A percentile compares a stretch with the other conserved stretches of the same genome.
Evolutionary conservation across 2,113 vertebrate species (phyloP).

Genomic region (Athene cunicularia): DNA sequence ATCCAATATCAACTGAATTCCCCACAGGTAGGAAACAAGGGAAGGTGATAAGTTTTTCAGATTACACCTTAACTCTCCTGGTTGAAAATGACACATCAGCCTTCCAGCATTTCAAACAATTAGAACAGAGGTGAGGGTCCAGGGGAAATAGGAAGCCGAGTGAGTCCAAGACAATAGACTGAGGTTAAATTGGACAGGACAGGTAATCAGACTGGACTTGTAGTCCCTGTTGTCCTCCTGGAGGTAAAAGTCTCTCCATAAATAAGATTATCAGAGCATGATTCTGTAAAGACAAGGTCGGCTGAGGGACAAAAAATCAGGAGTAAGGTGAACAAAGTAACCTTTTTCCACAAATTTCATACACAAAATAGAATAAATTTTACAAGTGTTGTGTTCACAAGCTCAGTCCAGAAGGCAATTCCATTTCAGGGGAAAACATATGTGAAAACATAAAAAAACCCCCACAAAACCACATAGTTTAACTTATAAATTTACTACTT

Average conservation of each 20-base stretch:
- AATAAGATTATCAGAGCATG: neutral
- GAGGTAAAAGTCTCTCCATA: neutral
- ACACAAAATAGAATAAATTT: neutral
- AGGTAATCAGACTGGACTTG: neutral
- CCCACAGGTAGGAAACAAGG: neutral
- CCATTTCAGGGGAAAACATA: neutral
- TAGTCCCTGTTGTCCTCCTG: neutral
- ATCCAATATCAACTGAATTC: neutral
- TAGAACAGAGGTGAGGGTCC: neutral
- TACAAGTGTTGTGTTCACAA: neutral
- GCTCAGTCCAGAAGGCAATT: neutral
- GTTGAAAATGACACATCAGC: neutral
- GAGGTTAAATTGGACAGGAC: neutral
- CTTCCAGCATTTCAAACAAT: neutral
- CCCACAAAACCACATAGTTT: neutral
- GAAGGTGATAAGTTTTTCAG: conserved; percentile 4
- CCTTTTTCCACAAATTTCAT: neutral
- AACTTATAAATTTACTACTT: neutral
- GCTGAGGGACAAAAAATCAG: neutral
- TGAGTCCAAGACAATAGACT: neutral
- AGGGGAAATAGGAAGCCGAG: neutral
- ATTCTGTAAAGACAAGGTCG: neutral
- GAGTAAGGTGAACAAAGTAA: neutral
- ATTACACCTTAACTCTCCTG: neutral
- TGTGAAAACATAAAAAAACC: neutral